Conservation (phyloP, 2,797 vertebrate species). For the Smutsia temminckii region DNA sequence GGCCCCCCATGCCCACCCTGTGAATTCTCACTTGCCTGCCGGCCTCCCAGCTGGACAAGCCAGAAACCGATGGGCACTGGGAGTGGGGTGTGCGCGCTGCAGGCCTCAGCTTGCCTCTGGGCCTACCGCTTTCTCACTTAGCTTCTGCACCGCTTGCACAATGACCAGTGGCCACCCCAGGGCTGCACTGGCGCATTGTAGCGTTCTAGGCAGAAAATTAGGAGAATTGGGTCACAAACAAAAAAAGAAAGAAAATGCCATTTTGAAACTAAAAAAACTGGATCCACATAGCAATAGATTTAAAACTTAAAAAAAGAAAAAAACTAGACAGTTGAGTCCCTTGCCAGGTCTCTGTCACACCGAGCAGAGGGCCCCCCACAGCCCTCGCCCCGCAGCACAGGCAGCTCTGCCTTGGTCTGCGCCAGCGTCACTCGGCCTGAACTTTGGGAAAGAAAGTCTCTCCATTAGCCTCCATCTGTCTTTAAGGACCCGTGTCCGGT, state of each 20-base stretch:
- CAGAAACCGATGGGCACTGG: not conserved
- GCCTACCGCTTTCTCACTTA: not conserved
- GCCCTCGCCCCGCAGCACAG: no score
- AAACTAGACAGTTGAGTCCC: not conserved
- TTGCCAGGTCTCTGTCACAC: not conserved
- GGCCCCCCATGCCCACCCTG: accelerated
- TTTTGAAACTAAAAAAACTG: not conserved
- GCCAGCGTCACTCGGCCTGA: not conserved
- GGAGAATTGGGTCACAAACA: not conserved
- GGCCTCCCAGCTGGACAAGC: not conserved
- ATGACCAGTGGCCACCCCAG: accelerated
- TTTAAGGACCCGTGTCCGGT: not conserved
- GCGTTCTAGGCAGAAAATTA: not conserved
- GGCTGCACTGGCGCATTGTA: accelerated
- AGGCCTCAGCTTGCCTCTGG: no score
- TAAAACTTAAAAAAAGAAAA: not conserved
- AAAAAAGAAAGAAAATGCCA: not conserved
- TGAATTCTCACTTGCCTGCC: not conserved
- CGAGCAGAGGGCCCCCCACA: no score
- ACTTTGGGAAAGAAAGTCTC: not conserved
- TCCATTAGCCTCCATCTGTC: not conserved
- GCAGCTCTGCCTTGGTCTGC: not conserved
- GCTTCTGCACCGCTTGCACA: no score
- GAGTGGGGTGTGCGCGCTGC: no score
- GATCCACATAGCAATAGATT: not conserved